phyloP scores from a whole-genome alignment of 2,797 vertebrate species.

The Dromococcyx pavoninus region DNA sequence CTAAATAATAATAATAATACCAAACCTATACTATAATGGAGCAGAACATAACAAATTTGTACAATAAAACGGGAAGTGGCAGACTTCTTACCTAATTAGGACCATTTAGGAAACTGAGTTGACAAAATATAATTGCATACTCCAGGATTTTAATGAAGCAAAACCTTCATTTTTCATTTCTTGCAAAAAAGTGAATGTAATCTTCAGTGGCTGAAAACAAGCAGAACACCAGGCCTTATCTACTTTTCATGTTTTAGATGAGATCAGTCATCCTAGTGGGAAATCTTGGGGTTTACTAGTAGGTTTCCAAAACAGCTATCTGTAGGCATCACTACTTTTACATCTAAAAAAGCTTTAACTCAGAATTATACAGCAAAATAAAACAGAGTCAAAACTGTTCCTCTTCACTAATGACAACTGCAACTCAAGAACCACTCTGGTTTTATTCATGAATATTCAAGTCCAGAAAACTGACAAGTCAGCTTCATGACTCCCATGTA shows the following conservation, averaged over 20 bases:
- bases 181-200: rapidly evolving
- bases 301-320: neutral
- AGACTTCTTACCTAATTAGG: neutral
- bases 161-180: neutral
- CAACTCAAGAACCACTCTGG: rapidly evolving
- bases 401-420: neutral
- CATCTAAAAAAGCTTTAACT: neutral
- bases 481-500: neutral
- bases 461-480: neutral
- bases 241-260: neutral
- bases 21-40: neutral
- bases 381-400: neutral
- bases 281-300: neutral
- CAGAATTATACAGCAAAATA: neutral
- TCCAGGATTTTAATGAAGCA: neutral
- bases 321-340: neutral
- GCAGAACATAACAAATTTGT: neutral
- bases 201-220: neutral
- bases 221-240: neutral
- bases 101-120: neutral
- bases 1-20: no score
- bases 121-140: neutral
- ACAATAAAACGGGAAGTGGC: neutral
- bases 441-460: neutral
- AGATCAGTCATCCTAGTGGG: neutral